phyloP scores from a whole-genome alignment of 2,797 vertebrate genomes.

The Chrosomus eos region DNA sequence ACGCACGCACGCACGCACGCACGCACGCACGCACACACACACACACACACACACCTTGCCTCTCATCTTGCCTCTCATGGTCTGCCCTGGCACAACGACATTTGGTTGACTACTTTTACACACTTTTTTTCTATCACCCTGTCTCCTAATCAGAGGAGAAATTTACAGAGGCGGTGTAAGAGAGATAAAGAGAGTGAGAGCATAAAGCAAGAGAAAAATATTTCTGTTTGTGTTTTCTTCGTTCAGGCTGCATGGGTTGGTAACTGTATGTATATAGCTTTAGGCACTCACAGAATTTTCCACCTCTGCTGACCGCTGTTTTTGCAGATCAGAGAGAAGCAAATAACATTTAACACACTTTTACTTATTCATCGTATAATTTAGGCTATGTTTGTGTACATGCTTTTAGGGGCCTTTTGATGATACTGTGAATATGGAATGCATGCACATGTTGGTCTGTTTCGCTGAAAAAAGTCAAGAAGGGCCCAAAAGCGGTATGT shows the following conservation, averaged over 20 bases:
- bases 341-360: slow-evolving; percentile 13
- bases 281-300: slow-evolving; percentile 1
- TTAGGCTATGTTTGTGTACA: background rate
- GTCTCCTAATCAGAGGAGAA: background rate
- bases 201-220: background rate
- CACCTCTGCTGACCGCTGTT: slow-evolving; percentile 14
- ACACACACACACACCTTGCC: no score
- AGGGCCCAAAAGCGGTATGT: background rate
- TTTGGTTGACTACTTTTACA: slow-evolving; percentile 7
- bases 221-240: slow-evolving; percentile 3
- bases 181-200: background rate
- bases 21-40: background rate
- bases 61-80: background rate
- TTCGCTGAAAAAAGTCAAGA: background rate
- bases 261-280: background rate
- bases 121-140: slow-evolving; percentile 5
- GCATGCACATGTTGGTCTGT: background rate
- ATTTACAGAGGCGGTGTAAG: background rate
- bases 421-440: background rate
- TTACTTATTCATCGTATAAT: slow-evolving; percentile 30
- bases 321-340: slow-evolving; percentile 21
- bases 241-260: background rate
- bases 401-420: background rate
- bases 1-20: background rate
- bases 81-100: slow-evolving; percentile 2